Conservation (phyloP, 2,113 vertebrate species). For the Sinocyclocheilus grahami region DNA sequence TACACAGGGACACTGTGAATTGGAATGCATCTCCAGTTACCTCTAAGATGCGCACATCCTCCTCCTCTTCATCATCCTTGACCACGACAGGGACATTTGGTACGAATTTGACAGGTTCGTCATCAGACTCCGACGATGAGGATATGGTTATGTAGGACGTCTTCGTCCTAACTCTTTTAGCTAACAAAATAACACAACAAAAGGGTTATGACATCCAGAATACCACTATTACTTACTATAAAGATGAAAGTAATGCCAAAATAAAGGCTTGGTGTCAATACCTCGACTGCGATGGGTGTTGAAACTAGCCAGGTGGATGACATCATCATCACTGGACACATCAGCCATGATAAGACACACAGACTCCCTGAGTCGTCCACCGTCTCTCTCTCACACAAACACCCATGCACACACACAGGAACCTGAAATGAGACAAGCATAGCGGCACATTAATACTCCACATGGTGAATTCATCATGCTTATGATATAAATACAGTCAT, state of each 20-base stretch:
- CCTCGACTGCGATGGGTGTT: constrained; percentile 84
- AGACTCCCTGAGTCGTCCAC: constrained; percentile 60
- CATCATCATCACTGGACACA: constrained; percentile 82
- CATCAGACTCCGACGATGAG: constrained; percentile 91
- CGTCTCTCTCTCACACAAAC: constrained; percentile 64
- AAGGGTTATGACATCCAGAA: background rate
- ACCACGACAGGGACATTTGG: constrained; percentile 74
- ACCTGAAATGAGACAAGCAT: constrained; percentile 48
- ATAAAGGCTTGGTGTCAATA: constrained; percentile 49
- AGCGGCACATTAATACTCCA: background rate
- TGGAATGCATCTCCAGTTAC: constrained; percentile 61
- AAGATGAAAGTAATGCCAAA: background rate
- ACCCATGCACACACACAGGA: constrained; percentile 57
- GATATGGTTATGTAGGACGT: constrained; percentile 83
- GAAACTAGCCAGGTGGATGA: constrained; percentile 86
- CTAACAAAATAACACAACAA: constrained; percentile 55
- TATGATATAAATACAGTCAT: background rate
- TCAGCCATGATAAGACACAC: constrained; percentile 83
- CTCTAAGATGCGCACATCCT: constrained; percentile 85
- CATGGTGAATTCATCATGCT: background rate
- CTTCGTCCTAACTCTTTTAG: constrained; percentile 73
- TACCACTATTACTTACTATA: background rate
- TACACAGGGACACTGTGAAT: background rate
- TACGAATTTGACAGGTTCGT: constrained; percentile 78
- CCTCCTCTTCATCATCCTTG: constrained; percentile 73